Conservation (phyloP, 2,113 vertebrate species). For the Orycteropus afer region DNA sequence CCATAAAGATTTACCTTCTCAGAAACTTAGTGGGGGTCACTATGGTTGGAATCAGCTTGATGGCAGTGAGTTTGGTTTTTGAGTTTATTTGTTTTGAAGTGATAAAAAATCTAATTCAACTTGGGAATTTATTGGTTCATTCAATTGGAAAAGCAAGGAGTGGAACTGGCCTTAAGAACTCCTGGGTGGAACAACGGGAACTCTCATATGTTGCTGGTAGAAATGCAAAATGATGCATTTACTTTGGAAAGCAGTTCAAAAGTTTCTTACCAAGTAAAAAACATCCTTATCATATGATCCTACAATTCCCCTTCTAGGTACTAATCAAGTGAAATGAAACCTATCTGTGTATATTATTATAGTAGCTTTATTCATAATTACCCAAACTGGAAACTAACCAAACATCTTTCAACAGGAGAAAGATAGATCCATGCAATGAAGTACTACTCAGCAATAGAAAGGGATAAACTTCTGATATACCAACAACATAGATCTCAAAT, state of each 20-base stretch:
- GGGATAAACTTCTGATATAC: no score
- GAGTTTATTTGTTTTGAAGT: neutral
- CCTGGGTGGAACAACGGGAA: neutral
- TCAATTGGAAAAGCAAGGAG: neutral
- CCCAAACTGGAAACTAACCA: neutral
- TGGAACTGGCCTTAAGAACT: neutral
- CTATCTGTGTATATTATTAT: neutral
- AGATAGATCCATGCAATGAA: neutral
- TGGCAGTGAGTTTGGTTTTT: no score
- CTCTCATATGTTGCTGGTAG: neutral
- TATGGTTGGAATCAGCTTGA: no score
- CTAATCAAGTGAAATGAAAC: conserved; percentile 17
- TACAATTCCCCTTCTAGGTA: neutral
- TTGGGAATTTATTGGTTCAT: neutral
- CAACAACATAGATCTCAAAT: no score
- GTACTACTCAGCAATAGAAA: no score
- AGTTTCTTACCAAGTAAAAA: neutral
- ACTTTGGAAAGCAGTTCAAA: neutral
- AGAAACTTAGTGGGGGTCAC: no score
- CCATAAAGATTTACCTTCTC: no score
- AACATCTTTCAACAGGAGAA: neutral
- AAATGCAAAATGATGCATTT: neutral
- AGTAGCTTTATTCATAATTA: no score
- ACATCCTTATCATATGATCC: neutral
- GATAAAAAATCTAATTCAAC: neutral